Percentiles rank a stretch among this genome's conserved stretches.
These are phyloP conservation scores for Dasyprocta punctata DNA, from an alignment of 2,113 vertebrate species.

Conservation along the genomic window DNA sequence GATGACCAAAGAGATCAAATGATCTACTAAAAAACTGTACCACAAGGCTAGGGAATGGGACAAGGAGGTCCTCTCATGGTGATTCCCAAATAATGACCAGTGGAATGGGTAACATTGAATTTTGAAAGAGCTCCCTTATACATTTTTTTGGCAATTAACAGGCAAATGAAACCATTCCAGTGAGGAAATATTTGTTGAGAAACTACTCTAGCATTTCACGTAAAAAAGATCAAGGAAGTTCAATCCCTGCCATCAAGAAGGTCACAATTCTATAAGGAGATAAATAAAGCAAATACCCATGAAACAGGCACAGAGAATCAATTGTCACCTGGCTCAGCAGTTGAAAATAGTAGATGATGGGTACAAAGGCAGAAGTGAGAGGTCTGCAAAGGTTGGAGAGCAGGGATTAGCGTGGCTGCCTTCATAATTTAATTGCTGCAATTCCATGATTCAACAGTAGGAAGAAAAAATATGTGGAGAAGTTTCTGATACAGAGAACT, in stretches of 20 bases:
- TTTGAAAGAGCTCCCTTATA: background rate
- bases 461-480: background rate
- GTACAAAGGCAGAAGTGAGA: background rate
- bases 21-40: background rate
- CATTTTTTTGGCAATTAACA: background rate
- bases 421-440: background rate
- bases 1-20: background rate
- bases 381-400: background rate
- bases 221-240: background rate
- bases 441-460: background rate
- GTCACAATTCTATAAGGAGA: background rate
- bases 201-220: background rate
- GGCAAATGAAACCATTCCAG: background rate
- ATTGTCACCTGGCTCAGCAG: background rate
- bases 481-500: conserved; percentile 7
- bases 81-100: background rate
- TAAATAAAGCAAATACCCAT: background rate
- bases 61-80: accelerated
- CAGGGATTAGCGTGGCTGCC: background rate
- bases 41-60: background rate
- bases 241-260: background rate
- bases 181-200: background rate
- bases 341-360: background rate
- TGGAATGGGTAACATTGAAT: background rate
- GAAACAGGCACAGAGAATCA: background rate